These are phyloP conservation scores for Microcebus ravelobensis DNA, from an alignment of 2,113 vertebrate species.

Conservation along the genomic window DNA sequence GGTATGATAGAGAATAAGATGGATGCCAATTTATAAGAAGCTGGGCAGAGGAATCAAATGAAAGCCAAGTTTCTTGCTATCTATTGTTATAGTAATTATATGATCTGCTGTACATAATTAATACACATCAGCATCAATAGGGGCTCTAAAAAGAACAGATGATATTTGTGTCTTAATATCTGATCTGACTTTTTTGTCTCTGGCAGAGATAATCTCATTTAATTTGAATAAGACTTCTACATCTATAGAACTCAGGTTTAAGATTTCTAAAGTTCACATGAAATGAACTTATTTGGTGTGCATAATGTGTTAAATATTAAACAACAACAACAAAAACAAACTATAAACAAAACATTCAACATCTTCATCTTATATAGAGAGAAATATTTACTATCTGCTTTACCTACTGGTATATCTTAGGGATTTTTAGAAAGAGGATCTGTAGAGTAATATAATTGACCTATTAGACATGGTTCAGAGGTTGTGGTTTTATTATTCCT, in stretches of 20 bases:
- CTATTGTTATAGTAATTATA: neutral
- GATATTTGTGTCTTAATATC: neutral
- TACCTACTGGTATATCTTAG: neutral
- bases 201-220: neutral
- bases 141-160: neutral
- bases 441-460: neutral
- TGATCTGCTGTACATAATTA: neutral
- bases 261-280: neutral
- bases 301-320: neutral
- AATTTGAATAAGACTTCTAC: neutral
- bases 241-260: neutral
- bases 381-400: neutral
- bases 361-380: neutral
- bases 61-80: neutral
- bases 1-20: neutral
- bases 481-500: slow-evolving; percentile 2
- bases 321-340: neutral
- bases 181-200: neutral
- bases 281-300: neutral
- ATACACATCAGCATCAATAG: neutral
- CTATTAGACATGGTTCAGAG: neutral
- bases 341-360: neutral
- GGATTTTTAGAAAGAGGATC: neutral
- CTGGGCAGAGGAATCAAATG: neutral
- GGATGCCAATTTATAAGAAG: neutral